A percentile compares a stretch with the other conserved stretches of the same genome.
These are phyloP conservation scores for Alca torda DNA, from an alignment of 2,797 vertebrate genomes.

Conservation along the genomic window DNA sequence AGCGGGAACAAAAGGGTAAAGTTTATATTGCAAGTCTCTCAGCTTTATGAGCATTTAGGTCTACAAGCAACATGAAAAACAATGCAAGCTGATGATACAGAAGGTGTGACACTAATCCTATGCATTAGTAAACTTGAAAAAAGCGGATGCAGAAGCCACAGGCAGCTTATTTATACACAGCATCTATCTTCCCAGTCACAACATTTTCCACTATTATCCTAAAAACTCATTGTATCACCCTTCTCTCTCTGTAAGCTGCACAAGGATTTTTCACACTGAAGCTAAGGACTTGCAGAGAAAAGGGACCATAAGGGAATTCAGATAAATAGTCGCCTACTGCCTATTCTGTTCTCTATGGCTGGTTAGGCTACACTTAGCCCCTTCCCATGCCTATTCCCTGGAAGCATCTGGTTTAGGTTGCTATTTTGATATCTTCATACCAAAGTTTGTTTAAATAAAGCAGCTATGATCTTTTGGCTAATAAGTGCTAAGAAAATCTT, in stretches of 20 bases:
- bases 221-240: not conserved
- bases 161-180: not conserved
- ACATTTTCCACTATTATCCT: not conserved
- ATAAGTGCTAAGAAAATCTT: conserved; percentile 21
- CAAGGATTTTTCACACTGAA: not conserved
- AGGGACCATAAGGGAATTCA: not conserved
- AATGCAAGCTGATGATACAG: not conserved
- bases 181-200: not conserved
- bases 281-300: not conserved
- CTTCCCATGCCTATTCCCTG: not conserved
- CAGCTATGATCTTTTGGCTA: not conserved
- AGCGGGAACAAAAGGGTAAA: not conserved
- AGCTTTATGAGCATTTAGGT: not conserved
- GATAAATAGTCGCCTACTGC: not conserved
- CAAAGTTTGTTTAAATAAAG: conserved; percentile 36
- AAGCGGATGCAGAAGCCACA: not conserved
- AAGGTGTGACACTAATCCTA: not conserved
- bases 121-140: not conserved
- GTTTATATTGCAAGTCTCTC: not conserved
- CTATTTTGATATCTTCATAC: conserved; percentile 18
- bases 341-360: not conserved
- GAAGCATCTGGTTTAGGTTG: not conserved
- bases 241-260: not conserved
- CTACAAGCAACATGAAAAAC: not conserved
- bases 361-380: not conserved